phyloP scores from a whole-genome alignment of 2,797 vertebrate genomes.

The Basileuterus tristriatus region DNA sequence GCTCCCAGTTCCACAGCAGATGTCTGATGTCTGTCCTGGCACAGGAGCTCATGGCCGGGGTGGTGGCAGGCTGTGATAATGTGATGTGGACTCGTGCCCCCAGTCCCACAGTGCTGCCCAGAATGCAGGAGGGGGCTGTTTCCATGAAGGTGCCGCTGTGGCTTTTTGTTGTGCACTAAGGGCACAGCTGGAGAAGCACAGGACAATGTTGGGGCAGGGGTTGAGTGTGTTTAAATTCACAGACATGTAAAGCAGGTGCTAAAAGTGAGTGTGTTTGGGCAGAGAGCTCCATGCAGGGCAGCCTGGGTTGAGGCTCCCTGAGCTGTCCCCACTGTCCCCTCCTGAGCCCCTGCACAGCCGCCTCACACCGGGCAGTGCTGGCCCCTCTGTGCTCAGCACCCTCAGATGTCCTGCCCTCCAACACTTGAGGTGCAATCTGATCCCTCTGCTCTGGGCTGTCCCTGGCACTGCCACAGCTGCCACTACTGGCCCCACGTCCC shows the following conservation, averaged over 20 bases:
- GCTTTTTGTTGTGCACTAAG: not conserved
- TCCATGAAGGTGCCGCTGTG: not conserved
- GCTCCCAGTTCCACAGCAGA: not conserved
- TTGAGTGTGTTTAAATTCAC: not conserved
- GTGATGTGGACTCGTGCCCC: fast-evolving
- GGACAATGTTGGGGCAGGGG: not conserved
- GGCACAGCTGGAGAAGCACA: not conserved
- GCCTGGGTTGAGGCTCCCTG: not conserved
- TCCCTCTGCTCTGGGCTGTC: not conserved
- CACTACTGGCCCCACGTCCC: fast-evolving
- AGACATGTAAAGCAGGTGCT: not conserved
- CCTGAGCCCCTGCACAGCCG: fast-evolving
- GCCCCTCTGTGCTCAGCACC: not conserved
- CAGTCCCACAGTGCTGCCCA: not conserved
- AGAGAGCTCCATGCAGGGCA: not conserved
- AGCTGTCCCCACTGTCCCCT: fast-evolving
- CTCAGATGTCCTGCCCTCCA: not conserved
- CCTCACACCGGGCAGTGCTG: fast-evolving
- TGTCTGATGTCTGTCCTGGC: not conserved
- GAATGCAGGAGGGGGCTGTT: not conserved
- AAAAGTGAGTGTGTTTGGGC: not conserved
- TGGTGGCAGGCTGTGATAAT: fast-evolving
- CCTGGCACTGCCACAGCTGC: not conserved
- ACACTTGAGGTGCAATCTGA: not conserved
- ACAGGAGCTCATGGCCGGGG: fast-evolving